phyloP scores from a whole-genome alignment of 2,888 invertebrate genomes.

The Noctua pronuba region DNA sequence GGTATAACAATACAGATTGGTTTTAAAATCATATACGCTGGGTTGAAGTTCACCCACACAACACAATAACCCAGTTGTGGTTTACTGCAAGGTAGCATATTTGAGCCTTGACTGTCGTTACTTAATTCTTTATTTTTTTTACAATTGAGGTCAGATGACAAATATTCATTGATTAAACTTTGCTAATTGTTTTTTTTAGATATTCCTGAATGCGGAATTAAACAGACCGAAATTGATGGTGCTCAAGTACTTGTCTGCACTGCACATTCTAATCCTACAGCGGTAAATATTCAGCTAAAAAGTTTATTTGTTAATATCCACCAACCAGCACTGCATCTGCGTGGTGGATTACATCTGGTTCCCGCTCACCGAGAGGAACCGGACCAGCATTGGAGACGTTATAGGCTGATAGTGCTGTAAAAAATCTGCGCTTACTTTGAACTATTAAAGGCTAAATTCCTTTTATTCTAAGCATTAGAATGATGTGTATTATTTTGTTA shows the following conservation, averaged over 20 bases:
- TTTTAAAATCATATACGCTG: background rate
- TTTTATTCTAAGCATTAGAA: background rate
- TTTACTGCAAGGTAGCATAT: slow-evolving; percentile 11
- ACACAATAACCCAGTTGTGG: background rate
- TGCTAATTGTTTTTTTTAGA: slow-evolving; percentile 87
- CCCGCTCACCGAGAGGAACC: background rate
- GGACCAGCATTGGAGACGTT: background rate
- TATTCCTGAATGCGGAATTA: slow-evolving; percentile 96
- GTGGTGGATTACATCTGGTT: background rate
- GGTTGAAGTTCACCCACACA: background rate
- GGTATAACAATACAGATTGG: background rate
- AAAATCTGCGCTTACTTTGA: background rate
- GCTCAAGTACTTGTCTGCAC: slow-evolving; percentile 95
- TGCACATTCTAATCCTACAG: slow-evolving; percentile 94
- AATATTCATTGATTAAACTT: background rate
- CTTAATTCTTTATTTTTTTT: background rate
- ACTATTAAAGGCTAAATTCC: background rate
- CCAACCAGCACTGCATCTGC: background rate
- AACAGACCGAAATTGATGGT: slow-evolving; percentile 93
- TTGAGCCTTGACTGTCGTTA: background rate
- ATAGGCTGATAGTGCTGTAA: background rate
- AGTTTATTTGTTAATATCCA: background rate
- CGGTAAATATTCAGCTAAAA: slow-evolving; percentile 82
- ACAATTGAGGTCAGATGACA: background rate
- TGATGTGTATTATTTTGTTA: background rate